A percentile compares a stretch with the other conserved stretches of the same genome.
phyloP scores from a whole-genome alignment of 2,797 vertebrate genomes.

The Decapterus maruadsi region DNA sequence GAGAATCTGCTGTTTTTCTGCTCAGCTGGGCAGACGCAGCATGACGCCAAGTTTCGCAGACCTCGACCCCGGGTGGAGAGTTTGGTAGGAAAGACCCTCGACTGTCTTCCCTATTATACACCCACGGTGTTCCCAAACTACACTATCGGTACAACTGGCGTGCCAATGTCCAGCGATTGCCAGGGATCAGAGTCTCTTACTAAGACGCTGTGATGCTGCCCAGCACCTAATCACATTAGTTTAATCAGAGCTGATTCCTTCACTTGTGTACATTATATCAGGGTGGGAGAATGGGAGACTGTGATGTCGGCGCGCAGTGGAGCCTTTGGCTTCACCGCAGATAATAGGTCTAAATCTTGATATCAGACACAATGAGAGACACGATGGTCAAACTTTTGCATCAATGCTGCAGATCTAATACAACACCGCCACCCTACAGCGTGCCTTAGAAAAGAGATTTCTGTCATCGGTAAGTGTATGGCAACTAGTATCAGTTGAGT shows the following conservation, averaged over 20 bases:
- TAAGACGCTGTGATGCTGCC: constrained; percentile 60
- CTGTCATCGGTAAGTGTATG: not conserved
- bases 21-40: constrained; percentile 79
- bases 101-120: not conserved
- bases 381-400: not conserved
- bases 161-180: constrained; percentile 12
- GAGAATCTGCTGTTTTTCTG: constrained; percentile 87
- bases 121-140: not conserved
- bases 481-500: not conserved
- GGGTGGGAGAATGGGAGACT: not conserved
- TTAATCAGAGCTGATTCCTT: constrained; percentile 39
- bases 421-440: not conserved
- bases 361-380: not conserved
- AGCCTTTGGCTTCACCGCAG: not conserved
- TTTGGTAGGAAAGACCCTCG: constrained; percentile 14
- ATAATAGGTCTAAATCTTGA: not conserved
- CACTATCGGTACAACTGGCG: constrained; percentile 9
- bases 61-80: constrained; percentile 20
- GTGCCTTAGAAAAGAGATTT: no score
- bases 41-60: constrained; percentile 50
- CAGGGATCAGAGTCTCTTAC: constrained; percentile 60
- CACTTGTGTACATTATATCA: constrained; percentile 8
- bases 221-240: constrained; percentile 68
- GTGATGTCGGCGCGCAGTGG: not conserved
- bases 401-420: not conserved